These are phyloP conservation scores for Adelphocoris suturalis DNA, from an alignment of 2,888 invertebrate genomes.

Conservation along the genomic window DNA sequence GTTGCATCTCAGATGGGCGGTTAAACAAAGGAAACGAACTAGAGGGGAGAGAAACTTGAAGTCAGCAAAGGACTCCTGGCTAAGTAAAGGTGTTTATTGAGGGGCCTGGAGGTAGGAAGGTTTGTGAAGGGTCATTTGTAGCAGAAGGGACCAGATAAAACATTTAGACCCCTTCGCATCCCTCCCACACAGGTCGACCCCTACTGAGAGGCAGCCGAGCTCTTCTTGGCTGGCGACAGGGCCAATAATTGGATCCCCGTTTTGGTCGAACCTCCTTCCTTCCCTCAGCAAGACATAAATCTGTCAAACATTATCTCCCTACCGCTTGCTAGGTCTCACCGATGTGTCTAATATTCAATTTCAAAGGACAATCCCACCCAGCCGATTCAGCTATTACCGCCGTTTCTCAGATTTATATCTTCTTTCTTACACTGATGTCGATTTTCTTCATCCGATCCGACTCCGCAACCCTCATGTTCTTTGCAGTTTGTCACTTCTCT, in stretches of 20 bases:
- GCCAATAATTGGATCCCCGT: conserved; percentile 70
- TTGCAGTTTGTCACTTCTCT: conserved; percentile 28
- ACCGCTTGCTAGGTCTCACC: conserved; percentile 40
- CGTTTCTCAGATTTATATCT: conserved; percentile 61
- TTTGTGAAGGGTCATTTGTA: conserved; percentile 70
- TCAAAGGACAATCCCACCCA: conserved; percentile 56
- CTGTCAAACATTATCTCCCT: conserved; percentile 71
- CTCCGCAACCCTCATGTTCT: conserved; percentile 11
- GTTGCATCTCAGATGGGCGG: conserved; percentile 54
- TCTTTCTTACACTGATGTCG: conserved; percentile 38
- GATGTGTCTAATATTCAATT: conserved; percentile 75
- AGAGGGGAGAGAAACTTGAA: conserved; percentile 48
- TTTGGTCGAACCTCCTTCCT: conserved; percentile 14
- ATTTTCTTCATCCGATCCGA: conserved; percentile 51
- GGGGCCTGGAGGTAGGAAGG: conserved; percentile 55
- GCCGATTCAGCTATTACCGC: conserved; percentile 69
- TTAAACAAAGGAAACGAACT: conserved; percentile 51
- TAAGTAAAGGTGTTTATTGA: conserved; percentile 71
- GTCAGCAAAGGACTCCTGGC: conserved; percentile 59
- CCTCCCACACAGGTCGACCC: not conserved
- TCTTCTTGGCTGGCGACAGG: conserved; percentile 63
- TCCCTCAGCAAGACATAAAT: conserved; percentile 64
- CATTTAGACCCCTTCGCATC: conserved; percentile 60
- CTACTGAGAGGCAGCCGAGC: not conserved
- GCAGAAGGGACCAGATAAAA: conserved; percentile 71